Base-by-base conservation (phyloP, 37 sponge, comb jelly and placozoan genomes). In the Diacarnus erythraeanus region DNA sequence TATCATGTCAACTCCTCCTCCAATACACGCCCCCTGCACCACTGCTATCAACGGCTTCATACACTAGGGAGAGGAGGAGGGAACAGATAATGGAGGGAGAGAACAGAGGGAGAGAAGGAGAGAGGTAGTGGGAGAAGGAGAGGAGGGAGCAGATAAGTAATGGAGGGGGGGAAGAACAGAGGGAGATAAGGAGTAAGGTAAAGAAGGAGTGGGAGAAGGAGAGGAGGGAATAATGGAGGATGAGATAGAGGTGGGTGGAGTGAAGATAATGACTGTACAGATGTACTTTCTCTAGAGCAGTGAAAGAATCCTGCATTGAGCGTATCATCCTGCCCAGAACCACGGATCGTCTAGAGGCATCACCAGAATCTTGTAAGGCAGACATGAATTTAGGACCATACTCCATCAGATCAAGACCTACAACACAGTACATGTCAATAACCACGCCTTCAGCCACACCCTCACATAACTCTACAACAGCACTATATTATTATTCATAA, bases 1-100 rank as follows among this genome's bases (percentile, higher is more conserved):
- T 3, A 93, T 86, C 84, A 98, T 59, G 76, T 98, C 96, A 22
- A 97, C 84, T n/a, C 93, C 98, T 64, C 94, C 98, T 4, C 98
- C 98, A 26, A 98, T 77, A 88, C 98, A 98, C 0, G 88, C 92
- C 23, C 81, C 76, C 51, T 98, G 98, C 20, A 98, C 75, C n/a
- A 87, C 93, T 0, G 88, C 93, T 35, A 98, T 92, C 64, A 95
- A 95, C 31, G 98, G 98, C 71, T 95, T 93, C 10, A 79, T 72
- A 76, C 98, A 98, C 91, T 82, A 69, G 29, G 5, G 59, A 59
- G 22, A 6, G 12, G 51, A 47, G 12, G 51, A 47, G 51, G 12
- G 12, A 12, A 15, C 12, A 47, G 10, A 47, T 15, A 47, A 47
- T 47, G 51, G 51, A 12, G 6, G 12, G 6, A 47, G 10, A 47